Percentiles rank a stretch among this genome's conserved stretches.
Evolutionary conservation across 1,140 invertebrate species (phyloP).

Genomic region (Campoletis sonorensis): DNA sequence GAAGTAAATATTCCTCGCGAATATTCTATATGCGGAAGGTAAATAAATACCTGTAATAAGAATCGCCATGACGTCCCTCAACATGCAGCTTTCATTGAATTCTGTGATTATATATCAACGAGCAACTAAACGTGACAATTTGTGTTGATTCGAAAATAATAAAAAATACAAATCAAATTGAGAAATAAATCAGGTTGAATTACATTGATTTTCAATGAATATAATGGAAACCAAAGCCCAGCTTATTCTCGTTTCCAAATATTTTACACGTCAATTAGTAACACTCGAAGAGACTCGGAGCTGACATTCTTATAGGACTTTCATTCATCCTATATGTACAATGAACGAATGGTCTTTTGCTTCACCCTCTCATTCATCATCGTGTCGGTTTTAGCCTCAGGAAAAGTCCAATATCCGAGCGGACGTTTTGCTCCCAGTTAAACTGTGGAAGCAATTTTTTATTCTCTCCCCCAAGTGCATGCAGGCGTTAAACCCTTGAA

Average conservation of each 20-base stretch:
- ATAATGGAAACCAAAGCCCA: neutral
- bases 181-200: neutral
- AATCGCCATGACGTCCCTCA: neutral
- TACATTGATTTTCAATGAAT: neutral
- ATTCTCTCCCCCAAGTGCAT: neutral
- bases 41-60: neutral
- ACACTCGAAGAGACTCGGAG: neutral
- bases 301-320: neutral
- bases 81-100: neutral
- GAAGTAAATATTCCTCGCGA: neutral
- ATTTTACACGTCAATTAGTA: neutral
- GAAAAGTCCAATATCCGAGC: neutral
- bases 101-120: neutral
- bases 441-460: neutral
- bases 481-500: slow-evolving; percentile 2
- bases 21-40: neutral
- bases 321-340: neutral
- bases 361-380: neutral
- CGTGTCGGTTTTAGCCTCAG: neutral
- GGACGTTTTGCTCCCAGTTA: neutral
- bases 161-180: neutral
- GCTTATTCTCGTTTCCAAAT: neutral
- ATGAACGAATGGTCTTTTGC: too few species aligned
- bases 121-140: neutral
- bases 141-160: neutral